phyloP scores from a whole-genome alignment of 2,888 invertebrate species.

The Leucania comma region DNA sequence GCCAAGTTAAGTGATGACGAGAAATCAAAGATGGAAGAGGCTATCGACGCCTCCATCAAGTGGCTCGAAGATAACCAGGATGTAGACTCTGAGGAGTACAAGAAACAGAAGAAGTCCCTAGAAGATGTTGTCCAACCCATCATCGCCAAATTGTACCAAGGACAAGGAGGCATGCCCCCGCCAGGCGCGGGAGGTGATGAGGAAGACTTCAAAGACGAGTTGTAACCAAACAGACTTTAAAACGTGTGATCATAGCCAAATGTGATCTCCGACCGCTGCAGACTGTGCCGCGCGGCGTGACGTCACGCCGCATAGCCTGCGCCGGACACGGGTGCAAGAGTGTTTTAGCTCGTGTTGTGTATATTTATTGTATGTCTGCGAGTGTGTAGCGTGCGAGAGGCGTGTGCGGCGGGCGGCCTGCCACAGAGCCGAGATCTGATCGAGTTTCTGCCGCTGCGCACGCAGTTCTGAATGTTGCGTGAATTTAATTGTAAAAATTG shows the following conservation, averaged over 20 bases:
- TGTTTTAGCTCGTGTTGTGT: conserved; percentile 85
- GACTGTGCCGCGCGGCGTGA: conserved; percentile 64
- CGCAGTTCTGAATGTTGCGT: conserved; percentile 61
- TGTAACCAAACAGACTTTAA: conserved; percentile 91
- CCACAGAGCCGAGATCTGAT: conserved; percentile 74
- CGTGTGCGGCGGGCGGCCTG: conserved; percentile 74
- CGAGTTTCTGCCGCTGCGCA: conserved; percentile 75
- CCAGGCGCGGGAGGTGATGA: conserved; percentile 93
- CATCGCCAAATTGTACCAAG: conserved; percentile 98
- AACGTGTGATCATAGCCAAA: conserved; percentile 82
- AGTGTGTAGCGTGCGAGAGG: conserved; percentile 64
- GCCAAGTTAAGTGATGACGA: conserved; percentile 97
- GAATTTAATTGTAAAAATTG: conserved; percentile 79
- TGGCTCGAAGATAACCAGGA: conserved; percentile 99
- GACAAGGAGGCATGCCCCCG: conserved; percentile 95
- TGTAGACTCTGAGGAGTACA: conserved; percentile 97
- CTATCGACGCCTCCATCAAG: conserved; percentile 99
- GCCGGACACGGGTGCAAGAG: conserved; percentile 76
- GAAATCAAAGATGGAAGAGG: conserved; percentile 98
- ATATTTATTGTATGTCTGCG: conserved; percentile 83
- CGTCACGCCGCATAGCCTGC: conserved; percentile 67
- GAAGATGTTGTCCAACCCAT: conserved; percentile 99
- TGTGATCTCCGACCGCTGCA: conserved; percentile 82
- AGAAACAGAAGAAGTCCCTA: conserved; percentile 98
- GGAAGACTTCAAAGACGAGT: conserved; percentile 96